These are phyloP conservation scores for Oxycera nigricornis DNA, from an alignment of 2,888 invertebrate genomes.

Conservation along the genomic window DNA sequence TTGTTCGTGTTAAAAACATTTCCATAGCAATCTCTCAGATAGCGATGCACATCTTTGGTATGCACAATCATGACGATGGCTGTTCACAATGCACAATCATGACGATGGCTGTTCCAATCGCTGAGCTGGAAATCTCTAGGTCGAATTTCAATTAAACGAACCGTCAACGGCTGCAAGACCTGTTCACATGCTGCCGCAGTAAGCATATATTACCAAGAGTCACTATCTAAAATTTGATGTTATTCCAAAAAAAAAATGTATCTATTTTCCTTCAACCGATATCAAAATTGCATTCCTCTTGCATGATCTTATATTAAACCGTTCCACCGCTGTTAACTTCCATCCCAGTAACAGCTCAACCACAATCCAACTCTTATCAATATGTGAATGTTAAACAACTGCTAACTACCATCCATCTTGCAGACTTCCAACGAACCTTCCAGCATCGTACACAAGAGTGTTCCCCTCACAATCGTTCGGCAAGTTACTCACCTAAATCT, in stretches of 20 bases:
- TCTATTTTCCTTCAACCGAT: too few relatives aligned
- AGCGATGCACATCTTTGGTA: not conserved
- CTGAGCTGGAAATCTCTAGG: conserved; percentile 30
- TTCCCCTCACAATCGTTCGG: not conserved
- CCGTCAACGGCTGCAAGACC: conserved; percentile 2
- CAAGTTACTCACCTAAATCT: not conserved
- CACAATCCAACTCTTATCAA: not conserved
- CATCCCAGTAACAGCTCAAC: not conserved
- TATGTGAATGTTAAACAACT: not conserved
- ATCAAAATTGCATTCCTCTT: too few relatives aligned
- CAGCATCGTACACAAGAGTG: not conserved
- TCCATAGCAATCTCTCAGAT: too few relatives aligned
- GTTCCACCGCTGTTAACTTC: not conserved
- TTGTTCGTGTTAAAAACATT: not conserved
- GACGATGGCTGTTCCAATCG: not conserved
- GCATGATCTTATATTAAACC: too few relatives aligned
- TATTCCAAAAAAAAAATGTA: too few relatives aligned
- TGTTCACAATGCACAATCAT: not conserved
- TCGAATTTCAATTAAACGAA: conserved; percentile 33
- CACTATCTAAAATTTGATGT: too few relatives aligned
- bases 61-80: not conserved
- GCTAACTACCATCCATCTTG: not conserved
- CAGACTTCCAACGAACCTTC: not conserved
- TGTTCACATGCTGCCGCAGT: not conserved
- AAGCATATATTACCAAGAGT: too few relatives aligned